Evolutionary conservation across 2,888 invertebrate species (phyloP).

Genomic region (Calliopum simillimum): DNA sequence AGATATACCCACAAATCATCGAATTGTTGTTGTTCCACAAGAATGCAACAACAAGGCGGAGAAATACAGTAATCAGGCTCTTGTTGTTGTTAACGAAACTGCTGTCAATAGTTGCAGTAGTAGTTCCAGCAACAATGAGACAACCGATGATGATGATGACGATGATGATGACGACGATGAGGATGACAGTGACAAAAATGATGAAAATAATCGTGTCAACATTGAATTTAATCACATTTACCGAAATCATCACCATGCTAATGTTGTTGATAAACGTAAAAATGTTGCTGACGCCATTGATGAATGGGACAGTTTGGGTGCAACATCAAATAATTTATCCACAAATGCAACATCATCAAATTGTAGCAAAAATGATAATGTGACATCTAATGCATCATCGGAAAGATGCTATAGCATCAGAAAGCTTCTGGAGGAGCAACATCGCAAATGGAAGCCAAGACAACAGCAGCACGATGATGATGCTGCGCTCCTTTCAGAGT

Average conservation of each 20-base stretch:
- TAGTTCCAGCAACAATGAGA: slow-evolving; percentile 30
- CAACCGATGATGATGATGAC: slow-evolving; percentile 35
- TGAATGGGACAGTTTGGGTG: slow-evolving; percentile 25
- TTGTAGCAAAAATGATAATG: slow-evolving; percentile 49
- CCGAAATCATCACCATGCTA: slow-evolving; percentile 26
- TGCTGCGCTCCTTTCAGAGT: slow-evolving; percentile 41
- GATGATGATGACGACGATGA: slow-evolving; percentile 26
- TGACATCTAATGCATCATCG: slow-evolving; percentile 63
- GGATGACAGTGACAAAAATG: background rate
- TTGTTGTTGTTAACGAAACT: slow-evolving; percentile 36
- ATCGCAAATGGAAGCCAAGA: slow-evolving; percentile 48
- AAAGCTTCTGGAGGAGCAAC: slow-evolving; percentile 56
- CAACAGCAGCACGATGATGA: slow-evolving; percentile 41
- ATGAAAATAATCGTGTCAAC: slow-evolving; percentile 21
- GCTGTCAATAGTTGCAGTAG: slow-evolving; percentile 32
- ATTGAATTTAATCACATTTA: slow-evolving; percentile 11
- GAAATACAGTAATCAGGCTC: background rate
- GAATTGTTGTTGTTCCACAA: slow-evolving; percentile 44
- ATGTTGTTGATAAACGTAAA: slow-evolving; percentile 25
- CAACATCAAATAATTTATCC: slow-evolving; percentile 41
- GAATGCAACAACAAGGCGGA: slow-evolving; percentile 24
- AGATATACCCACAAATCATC: slow-evolving; percentile 51
- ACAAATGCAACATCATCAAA: slow-evolving; percentile 4
- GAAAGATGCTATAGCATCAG: slow-evolving; percentile 62
- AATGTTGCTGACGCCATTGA: slow-evolving; percentile 36